phyloP scores from a whole-genome alignment of 2,113 vertebrate species.

The Salvator merianae region DNA sequence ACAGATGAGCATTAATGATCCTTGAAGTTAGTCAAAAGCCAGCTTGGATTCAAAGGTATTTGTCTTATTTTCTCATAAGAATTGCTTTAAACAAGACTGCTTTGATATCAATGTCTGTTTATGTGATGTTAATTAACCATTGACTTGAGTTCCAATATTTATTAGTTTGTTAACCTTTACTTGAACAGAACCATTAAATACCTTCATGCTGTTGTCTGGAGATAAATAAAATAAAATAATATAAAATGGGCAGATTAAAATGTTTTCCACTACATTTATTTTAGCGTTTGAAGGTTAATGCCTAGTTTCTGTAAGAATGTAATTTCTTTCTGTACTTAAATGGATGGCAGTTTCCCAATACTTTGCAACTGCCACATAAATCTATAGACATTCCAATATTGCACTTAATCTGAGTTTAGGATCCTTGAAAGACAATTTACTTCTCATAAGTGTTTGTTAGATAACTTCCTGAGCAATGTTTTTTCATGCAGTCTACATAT shows the following conservation, averaged over 20 bases:
- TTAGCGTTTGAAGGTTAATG: conserved; percentile 49
- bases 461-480: conserved; percentile 5
- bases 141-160: conserved; percentile 44
- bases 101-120: conserved; percentile 29
- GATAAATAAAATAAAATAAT: conserved; percentile 44
- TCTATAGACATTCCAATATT: conserved; percentile 12
- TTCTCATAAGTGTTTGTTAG: conserved; percentile 18
- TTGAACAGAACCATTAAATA: conserved; percentile 34
- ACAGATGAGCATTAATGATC: not conserved
- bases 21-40: conserved; percentile 16
- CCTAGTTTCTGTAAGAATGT: conserved; percentile 49
- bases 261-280: conserved; percentile 56
- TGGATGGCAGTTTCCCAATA: conserved; percentile 6
- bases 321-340: conserved; percentile 56
- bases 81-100: conserved; percentile 10
- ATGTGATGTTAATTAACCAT: conserved; percentile 48
- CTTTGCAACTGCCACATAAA: conserved; percentile 22
- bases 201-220: conserved; percentile 33
- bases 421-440: not conserved
- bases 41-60: conserved; percentile 6
- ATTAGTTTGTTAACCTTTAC: conserved; percentile 51
- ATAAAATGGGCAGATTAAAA: conserved; percentile 40
- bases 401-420: conserved; percentile 21
- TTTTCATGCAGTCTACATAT: not conserved
- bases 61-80: conserved; percentile 26